phyloP scores from a whole-genome alignment of 2,797 vertebrate species.

The Phrynocephalus forsythii region DNA sequence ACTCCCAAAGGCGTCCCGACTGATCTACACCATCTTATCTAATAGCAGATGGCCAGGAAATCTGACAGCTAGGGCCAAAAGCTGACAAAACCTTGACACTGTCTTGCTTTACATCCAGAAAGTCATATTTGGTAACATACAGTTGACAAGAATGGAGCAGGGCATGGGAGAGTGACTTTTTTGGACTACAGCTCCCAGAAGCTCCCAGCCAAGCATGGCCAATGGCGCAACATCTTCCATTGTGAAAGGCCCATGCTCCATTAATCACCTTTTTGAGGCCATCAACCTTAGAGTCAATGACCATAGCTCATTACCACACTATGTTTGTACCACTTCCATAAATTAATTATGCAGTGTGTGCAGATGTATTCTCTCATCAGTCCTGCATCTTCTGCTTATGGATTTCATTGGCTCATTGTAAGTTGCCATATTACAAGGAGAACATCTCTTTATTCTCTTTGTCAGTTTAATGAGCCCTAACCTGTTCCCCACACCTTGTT shows the following conservation, averaged over 20 bases:
- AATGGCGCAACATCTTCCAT: not conserved
- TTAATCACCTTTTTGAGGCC: not conserved
- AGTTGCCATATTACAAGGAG: not conserved
- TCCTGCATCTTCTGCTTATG: not conserved
- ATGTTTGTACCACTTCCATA: not conserved
- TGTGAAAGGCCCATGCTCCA: not conserved
- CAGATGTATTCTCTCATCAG: not conserved
- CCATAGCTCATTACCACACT: too few relatives aligned
- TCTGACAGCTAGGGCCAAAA: not conserved
- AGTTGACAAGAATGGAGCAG: not conserved
- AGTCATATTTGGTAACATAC: not conserved
- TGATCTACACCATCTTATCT: too few relatives aligned
- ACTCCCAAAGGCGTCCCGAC: too few relatives aligned
- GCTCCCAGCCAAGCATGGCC: too few relatives aligned
- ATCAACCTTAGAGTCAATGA: not conserved
- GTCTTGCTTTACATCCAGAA: too few relatives aligned
- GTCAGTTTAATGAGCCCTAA: not conserved
- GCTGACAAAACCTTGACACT: too few relatives aligned
- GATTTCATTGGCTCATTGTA: not conserved
- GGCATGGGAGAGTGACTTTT: too few relatives aligned
- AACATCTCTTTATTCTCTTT: not conserved
- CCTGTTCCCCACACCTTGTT: not conserved
- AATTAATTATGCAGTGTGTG: not conserved
- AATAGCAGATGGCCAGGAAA: not conserved
- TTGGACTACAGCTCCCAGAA: too few relatives aligned